Base-by-base conservation (phyloP, 2,797 vertebrate species). In the Pseudochaenichthys georgianus region DNA sequence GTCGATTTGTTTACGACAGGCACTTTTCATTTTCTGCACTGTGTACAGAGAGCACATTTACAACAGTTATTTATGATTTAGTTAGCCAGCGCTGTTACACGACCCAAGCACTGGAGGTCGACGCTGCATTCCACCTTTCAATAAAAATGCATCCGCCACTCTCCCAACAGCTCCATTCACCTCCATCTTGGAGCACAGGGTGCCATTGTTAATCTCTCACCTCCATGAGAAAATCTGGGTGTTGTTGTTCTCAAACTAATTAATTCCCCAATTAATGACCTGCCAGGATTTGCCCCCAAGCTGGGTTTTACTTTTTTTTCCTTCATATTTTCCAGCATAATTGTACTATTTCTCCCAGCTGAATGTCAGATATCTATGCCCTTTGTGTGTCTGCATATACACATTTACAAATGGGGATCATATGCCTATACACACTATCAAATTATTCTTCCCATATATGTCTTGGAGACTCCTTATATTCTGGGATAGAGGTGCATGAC, bases 201-300 rank as follows among this genome's bases (percentile, higher is more conserved):
- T 71, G 79, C 70, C 80, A 34, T 12, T 43, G 77, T 87, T 88
- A 82, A 89, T 91, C 80, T 88, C 77, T 71, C 52, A 71, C 75
- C 73, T 89, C 79, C 76, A 70, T 90, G 87, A 92, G 91, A 93
- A 90, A 83, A 75, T 45, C 83, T 80, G 72, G 61, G 63, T 65
- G 61, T 47, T 93, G 78, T 87, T 89, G 88, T 92, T 94, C 91
- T 90, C 90, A 88, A 84, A 71, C 81, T 84, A 89, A 94, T 94
- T 93, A 92, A 91, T 85, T 73, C 70, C 46, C 64, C 54, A 78
- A 77, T 87, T 92, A 89, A 86, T 89, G 85, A 85, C 84, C 82
- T 85, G 73, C 77, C 75, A 90, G 73, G 75, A 83, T 91, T 87
- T 90, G 66, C 82, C 84, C 90, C 53, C 41, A 12, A 85, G 85